Evolutionary conservation across 1,140 invertebrate species (phyloP).

Genomic region (Drosophila mojavensis): DNA sequence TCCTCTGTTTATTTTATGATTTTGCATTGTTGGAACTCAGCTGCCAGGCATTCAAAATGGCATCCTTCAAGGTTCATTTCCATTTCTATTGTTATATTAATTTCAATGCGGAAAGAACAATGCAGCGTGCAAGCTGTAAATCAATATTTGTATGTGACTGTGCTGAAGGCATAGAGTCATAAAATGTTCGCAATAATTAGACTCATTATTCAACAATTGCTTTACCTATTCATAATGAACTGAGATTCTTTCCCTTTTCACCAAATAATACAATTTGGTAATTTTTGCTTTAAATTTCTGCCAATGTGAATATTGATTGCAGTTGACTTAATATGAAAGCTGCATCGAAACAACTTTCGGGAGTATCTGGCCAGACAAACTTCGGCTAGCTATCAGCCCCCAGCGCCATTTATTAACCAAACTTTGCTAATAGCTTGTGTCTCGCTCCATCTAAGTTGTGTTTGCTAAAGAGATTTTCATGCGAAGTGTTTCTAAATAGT

Average conservation of each 20-base stretch:
- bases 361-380: neutral
- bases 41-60: constrained; percentile 15
- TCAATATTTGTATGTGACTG: constrained; percentile 15
- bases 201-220: no score
- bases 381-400: neutral
- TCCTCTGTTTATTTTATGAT: neutral
- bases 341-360: neutral
- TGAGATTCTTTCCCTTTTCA: neutral
- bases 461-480: neutral
- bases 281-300: neutral
- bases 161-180: no score
- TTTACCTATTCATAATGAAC: neutral
- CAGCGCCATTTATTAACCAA: neutral
- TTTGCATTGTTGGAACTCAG: constrained; percentile 14
- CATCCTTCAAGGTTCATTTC: constrained; percentile 13
- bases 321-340: neutral
- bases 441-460: neutral
- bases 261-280: no score
- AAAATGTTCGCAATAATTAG: no score
- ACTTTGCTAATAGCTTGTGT: no score
- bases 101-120: constrained; percentile 14
- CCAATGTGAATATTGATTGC: neutral
- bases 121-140: constrained; percentile 27
- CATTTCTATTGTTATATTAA: constrained; percentile 9
- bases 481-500: neutral